Percentiles rank a stretch among this genome's conserved stretches.
These are phyloP conservation scores for Pristionchus pacificus DNA, from an alignment of 1,140 invertebrate species.

Conservation along the genomic window DNA sequence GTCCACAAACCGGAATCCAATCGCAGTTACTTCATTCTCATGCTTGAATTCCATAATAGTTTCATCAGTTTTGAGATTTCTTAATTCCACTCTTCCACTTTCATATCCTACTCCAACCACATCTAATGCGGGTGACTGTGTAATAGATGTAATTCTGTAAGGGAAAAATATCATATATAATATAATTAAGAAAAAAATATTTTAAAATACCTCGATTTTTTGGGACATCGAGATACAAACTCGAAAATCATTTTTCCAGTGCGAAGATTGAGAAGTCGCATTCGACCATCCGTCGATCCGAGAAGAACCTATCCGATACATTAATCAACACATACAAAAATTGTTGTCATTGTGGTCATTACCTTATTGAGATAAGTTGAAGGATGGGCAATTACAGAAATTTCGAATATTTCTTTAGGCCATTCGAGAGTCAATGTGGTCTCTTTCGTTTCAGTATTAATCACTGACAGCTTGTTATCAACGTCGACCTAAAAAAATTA, in stretches of 20 bases:
- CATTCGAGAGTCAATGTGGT: slow-evolving; percentile 7
- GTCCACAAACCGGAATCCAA: slow-evolving; percentile 16
- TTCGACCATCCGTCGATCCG: slow-evolving; percentile 8
- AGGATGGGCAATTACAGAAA: slow-evolving; percentile 21
- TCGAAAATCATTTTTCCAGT: slow-evolving; percentile 26
- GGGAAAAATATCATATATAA: background rate
- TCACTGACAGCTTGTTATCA: slow-evolving; percentile 5
- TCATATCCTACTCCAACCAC: slow-evolving; percentile 18
- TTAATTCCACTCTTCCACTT: slow-evolving; percentile 14
- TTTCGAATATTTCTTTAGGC: slow-evolving; percentile 15
- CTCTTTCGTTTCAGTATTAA: slow-evolving; percentile 19
- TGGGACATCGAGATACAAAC: background rate
- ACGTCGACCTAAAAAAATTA: slow-evolving; percentile 16
- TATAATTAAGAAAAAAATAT: background rate
- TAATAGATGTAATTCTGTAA: background rate
- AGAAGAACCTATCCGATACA: slow-evolving; percentile 23
- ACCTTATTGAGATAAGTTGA: slow-evolving; percentile 29
- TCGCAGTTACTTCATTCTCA: slow-evolving; percentile 10
- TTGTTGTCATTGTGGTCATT: background rate
- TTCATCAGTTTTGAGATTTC: slow-evolving; percentile 27
- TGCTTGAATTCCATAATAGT: background rate
- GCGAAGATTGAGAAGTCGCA: slow-evolving; percentile 19
- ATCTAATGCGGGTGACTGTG: slow-evolving; percentile 24
- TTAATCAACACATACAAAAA: slow-evolving; percentile 11
- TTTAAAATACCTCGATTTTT: background rate